These are phyloP conservation scores for Mesocentrotus franciscanus DNA, from an alignment of 53 echinoderm and acorn worm species.

Conservation along the genomic window DNA sequence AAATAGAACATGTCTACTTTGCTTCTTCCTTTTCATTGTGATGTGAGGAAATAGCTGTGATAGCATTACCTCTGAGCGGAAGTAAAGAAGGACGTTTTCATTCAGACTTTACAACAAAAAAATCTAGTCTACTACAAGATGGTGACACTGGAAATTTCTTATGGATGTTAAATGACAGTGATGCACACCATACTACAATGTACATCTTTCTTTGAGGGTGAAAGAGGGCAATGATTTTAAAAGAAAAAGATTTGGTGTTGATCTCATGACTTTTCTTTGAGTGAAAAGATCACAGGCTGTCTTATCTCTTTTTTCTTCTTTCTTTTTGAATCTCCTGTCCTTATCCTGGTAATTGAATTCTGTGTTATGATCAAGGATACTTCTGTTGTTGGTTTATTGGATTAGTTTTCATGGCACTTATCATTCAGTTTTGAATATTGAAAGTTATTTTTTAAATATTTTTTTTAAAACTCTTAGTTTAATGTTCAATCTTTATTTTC, in stretches of 20 bases:
- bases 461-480: too few relatives aligned
- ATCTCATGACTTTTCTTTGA: neutral
- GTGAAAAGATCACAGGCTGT: neutral
- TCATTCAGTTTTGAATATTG: neutral
- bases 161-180: neutral
- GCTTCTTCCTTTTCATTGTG: conserved; percentile 39
- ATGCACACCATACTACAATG: neutral
- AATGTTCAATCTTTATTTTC: too few relatives aligned
- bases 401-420: neutral
- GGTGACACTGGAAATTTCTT: neutral
- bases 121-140: conserved; percentile 6
- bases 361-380: neutral
- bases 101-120: neutral
- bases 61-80: conserved; percentile 25
- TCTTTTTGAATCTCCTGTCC: neutral
- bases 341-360: neutral
- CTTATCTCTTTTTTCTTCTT: too few relatives aligned
- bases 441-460: too few relatives aligned
- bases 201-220: neutral
- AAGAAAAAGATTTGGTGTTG: neutral
- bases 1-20: conserved; percentile 48
- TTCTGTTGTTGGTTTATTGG: neutral
- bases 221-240: neutral
- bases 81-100: conserved; percentile 34
- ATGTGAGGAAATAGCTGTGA: conserved; percentile 53